Evolutionary conservation across 1,140 invertebrate species (phyloP).

Genomic region (Phymorhynchus buccinoides): DNA sequence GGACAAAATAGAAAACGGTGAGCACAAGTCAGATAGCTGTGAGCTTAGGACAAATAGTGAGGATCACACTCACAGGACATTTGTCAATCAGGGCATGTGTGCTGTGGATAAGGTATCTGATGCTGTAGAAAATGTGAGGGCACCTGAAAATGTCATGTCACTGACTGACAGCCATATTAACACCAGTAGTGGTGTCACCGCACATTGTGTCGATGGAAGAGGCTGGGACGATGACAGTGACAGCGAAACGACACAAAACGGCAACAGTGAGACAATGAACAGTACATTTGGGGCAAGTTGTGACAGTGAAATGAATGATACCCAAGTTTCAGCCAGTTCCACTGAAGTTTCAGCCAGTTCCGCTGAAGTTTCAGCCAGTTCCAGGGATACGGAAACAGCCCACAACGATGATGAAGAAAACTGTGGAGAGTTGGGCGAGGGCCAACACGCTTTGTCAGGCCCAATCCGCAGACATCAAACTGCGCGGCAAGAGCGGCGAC

Average conservation of each 20-base stretch:
- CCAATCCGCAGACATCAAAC: constrained; percentile 3
- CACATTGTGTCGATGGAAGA: not conserved
- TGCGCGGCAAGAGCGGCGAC: not conserved
- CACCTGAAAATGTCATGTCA: not conserved
- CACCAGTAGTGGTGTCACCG: not conserved
- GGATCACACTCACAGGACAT: not conserved
- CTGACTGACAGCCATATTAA: not conserved
- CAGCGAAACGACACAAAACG: not conserved
- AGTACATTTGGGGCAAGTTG: too few species aligned
- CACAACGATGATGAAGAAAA: not conserved
- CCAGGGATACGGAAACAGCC: too few species aligned
- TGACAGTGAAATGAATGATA: too few species aligned
- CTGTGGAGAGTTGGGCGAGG: not conserved
- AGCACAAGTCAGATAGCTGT: not conserved
- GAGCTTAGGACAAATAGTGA: not conserved
- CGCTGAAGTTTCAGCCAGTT: too few species aligned
- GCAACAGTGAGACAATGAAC: too few species aligned
- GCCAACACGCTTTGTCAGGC: not conserved
- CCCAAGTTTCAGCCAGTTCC: too few species aligned
- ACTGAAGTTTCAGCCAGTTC: too few species aligned
- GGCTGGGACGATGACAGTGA: not conserved
- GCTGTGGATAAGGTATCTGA: too few species aligned
- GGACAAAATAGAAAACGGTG: too few species aligned
- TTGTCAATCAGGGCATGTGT: not conserved
- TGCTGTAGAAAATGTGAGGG: too few species aligned